Base-by-base conservation (phyloP, 92 coral and sea anemone species). In the Heliopora coerulea region DNA sequence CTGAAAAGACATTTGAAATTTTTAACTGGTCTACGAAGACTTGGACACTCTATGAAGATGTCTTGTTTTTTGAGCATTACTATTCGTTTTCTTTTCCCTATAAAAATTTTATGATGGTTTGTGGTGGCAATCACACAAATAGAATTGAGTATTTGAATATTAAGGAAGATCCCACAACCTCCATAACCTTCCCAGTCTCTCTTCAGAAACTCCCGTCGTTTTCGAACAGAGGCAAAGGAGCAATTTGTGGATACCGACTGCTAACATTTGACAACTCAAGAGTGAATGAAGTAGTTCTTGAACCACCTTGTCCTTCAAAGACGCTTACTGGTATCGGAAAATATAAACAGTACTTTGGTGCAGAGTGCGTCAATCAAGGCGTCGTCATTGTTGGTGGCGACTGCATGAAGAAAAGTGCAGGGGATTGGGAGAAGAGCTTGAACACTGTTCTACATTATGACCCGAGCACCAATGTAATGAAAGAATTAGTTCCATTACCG, bases 11-110 rank as follows among this genome's bases (percentile, higher is more conserved):
- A 39, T 32, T 35, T 14, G 72, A 65, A 39, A 52, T 40, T n/a
- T 65, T 65, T 25, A 27, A 65, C 72, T 65, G 72, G 72, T 18
- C 54, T 35, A 65, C 54, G 6, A 65, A 18, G 19, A 17, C 52
- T 21, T 65, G 72, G 72, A 65, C 72, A 5, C 54, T 65, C n/a
- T 35, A 11, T 39, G 56, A 65, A 65, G 54, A 19, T 13, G 18
- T 50, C 27, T 65, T 65, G 28, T 23, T 65, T 23, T 33, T 15
- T 1, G 0, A 8, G 18, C 72, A 54, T 12, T 13, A 41, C 18
- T 8, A 30, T 61, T 29, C 67, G 46, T 29, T 61, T 30, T 37
- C 37, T 9, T 61, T 33, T 33, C 41, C 37, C 2, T 1, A 9
- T 1, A 42, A 42, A 17, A 61, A 33, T 39, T 2, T 27, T 27